Conservation (phyloP, 2,113 vertebrate species). For the Uria lomvia region DNA sequence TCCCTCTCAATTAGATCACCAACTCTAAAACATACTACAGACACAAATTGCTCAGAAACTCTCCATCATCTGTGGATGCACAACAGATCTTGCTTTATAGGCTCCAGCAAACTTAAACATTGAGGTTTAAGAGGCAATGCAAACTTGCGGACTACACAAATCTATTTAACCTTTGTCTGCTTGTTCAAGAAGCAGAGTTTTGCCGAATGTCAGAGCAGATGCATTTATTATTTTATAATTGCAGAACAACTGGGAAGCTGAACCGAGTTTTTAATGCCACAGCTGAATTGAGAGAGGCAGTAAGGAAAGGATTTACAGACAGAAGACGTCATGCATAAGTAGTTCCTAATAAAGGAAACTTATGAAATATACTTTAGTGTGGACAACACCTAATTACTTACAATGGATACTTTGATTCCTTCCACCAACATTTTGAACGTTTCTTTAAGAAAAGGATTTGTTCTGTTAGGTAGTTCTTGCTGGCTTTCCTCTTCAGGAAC, state of each 20-base stretch:
- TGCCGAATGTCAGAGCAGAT: neutral
- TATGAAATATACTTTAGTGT: neutral
- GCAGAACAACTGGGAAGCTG: neutral
- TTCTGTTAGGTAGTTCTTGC: slow-evolving; percentile 69
- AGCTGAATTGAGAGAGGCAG: neutral
- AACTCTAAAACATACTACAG: neutral
- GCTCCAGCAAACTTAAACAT: neutral
- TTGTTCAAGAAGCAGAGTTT: neutral
- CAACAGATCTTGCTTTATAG: neutral
- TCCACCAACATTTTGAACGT: slow-evolving; percentile 88
- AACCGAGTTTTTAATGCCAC: neutral
- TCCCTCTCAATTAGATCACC: neutral
- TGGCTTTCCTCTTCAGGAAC: slow-evolving; percentile 75
- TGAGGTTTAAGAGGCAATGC: neutral
- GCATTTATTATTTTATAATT: neutral
- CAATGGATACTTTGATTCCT: slow-evolving; percentile 85
- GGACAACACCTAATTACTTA: slow-evolving; percentile 67
- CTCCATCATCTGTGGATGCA: neutral
- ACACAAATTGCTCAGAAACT: neutral
- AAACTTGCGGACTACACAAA: neutral
- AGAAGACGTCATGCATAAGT: neutral
- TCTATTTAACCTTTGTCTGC: neutral
- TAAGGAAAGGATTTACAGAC: neutral
- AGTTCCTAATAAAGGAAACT: neutral
- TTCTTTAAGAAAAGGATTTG: slow-evolving; percentile 89